These are phyloP conservation scores for Cheilosia impressa DNA, from an alignment of 2,888 invertebrate species.

Conservation along the genomic window DNA sequence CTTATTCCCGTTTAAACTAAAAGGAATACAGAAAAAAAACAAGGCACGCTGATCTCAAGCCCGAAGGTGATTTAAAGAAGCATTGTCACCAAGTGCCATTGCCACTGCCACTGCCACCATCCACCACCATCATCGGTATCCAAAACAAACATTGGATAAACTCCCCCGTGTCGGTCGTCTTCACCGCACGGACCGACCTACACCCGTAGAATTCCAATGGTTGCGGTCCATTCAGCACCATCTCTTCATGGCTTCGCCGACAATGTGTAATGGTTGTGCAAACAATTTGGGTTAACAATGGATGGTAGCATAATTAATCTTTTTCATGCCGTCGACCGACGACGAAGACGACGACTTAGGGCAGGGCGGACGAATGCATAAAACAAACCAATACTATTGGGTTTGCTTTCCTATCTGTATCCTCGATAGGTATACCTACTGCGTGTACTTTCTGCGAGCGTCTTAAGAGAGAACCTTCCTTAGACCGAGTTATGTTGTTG, in stretches of 20 bases:
- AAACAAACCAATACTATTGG: constrained; percentile 55
- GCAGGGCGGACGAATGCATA: constrained; percentile 45
- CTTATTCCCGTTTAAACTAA: constrained; percentile 39
- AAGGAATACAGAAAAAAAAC: constrained; percentile 22
- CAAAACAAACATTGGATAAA: constrained; percentile 42
- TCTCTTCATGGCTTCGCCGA: constrained; percentile 66
- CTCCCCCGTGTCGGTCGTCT: neutral
- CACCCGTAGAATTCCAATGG: constrained; percentile 61
- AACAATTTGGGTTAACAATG: constrained; percentile 75
- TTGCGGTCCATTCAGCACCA: constrained; percentile 66
- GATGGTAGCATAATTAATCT: constrained; percentile 75
- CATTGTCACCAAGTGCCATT: constrained; percentile 61
- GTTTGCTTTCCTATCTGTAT: constrained; percentile 19
- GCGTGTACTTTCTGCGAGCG: neutral
- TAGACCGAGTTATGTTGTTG: constrained; percentile 41
- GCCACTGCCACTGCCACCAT: constrained; percentile 1
- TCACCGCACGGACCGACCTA: constrained; percentile 7
- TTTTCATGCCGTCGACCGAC: constrained; percentile 50
- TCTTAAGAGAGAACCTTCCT: constrained; percentile 19
- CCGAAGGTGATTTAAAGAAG: constrained; percentile 37
- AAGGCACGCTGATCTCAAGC: constrained; percentile 38
- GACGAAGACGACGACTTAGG: neutral
- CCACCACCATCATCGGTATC: constrained; percentile 41
- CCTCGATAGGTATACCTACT: neutral
- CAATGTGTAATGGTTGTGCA: constrained; percentile 75